These are phyloP conservation scores for Etheostoma spectabile DNA, from an alignment of 2,113 vertebrate species.

Conservation along the genomic window DNA sequence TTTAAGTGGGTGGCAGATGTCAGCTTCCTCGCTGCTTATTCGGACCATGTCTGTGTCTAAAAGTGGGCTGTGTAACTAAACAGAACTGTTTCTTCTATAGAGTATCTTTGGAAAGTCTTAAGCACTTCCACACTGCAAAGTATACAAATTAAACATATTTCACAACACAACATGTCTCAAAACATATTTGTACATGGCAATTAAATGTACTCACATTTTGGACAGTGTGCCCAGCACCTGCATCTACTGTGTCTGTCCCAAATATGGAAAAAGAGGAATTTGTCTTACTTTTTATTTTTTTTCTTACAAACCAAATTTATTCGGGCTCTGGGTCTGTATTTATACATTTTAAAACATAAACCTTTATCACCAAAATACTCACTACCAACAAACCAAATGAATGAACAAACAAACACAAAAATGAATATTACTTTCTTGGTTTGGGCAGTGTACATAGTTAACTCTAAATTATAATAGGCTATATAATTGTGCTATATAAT, in stretches of 20 bases:
- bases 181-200: not conserved
- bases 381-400: not conserved
- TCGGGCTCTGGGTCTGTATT: not conserved
- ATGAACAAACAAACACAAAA: not conserved
- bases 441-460: too few species aligned
- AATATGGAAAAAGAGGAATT: too few species aligned
- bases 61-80: slow-evolving; percentile 7
- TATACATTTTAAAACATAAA: not conserved
- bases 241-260: not conserved
- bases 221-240: too few species aligned
- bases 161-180: not conserved
- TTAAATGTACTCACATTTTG: not conserved
- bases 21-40: not conserved
- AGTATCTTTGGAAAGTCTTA: not conserved
- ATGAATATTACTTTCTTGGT: too few species aligned
- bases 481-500: too few species aligned
- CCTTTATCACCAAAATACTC: not conserved
- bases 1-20: slow-evolving; percentile 58
- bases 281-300: too few species aligned
- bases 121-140: not conserved
- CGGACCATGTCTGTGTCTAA: not conserved
- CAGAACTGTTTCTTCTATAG: not conserved
- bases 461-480: too few species aligned
- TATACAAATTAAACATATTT: not conserved
- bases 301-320: not conserved